Conservation (phyloP, 2,797 vertebrate species). For the Xenentodon cancila region DNA sequence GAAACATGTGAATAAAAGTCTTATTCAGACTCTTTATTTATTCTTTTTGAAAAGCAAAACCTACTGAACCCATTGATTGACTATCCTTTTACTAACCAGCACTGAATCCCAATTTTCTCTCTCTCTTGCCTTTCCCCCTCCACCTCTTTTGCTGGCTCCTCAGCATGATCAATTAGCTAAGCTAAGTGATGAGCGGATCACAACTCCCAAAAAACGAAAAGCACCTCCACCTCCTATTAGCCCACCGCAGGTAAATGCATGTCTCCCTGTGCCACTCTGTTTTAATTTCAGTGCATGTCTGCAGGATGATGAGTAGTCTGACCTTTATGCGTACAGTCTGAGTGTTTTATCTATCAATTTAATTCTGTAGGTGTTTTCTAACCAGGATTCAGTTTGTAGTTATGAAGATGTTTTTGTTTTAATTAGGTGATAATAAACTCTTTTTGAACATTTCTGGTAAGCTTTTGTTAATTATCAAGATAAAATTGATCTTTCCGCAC, state of each 20-base stretch:
- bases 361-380: not conserved
- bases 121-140: conserved; percentile 55
- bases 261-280: conserved; percentile 40
- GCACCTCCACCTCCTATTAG: conserved; percentile 98
- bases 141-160: conserved; percentile 66
- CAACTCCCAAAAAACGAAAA: conserved; percentile 99
- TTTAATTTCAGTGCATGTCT: conserved; percentile 43
- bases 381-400: not conserved
- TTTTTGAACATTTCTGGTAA: not conserved
- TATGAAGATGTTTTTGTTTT: not conserved
- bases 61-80: conserved; percentile 35
- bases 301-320: conserved; percentile 20
- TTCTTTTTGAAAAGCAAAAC: conserved; percentile 32
- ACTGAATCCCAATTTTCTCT: conserved; percentile 72
- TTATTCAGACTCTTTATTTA: not conserved
- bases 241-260: conserved; percentile 93
- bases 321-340: not conserved
- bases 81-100: conserved; percentile 71
- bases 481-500: not conserved
- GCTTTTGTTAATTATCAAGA: not conserved
- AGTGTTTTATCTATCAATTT: not conserved
- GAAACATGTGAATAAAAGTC: too few species aligned
- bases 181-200: conserved; percentile 96
- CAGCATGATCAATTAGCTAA: conserved; percentile 98
- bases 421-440: not conserved